Evolutionary conservation across 2,797 vertebrate genomes (phyloP), one percentile per base, ranked within the genome.

Genomic region (Propithecus deckenii): DNA sequence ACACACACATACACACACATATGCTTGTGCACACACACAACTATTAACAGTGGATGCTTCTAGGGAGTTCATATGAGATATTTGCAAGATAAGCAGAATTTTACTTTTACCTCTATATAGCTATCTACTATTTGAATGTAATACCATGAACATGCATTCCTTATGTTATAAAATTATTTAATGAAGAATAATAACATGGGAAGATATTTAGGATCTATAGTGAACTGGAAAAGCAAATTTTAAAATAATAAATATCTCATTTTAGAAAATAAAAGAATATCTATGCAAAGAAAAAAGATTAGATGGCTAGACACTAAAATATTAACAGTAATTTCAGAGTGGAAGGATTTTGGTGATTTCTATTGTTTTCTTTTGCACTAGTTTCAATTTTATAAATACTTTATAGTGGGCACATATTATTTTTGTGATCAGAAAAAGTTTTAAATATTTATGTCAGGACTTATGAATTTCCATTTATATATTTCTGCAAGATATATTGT

Each of bases 191-290:
- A 41, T 93, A 93, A 63, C 18, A 75, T 59, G 22, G 48, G n/a
- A 83, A 35, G 52, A 71, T 87, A 95, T 25, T 87, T 72, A 91
- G 14, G 10, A 48, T 72, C 32, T 72, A 4, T 61, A 93, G 38
- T 78, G 65, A 93, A 71, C 28, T 74, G 25, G 52, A 71, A 93
- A 92, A 41, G 28, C 50, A 86, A 55, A 25, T 71, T 67, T 83
- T 91, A 79, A 61, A 92, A 86, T 20, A 84, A 91, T 41, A 55
- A 91, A 91, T 83, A 78, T 80, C 38, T 30, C 25, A 12, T 23
- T 94, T 91, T 85, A 79, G 81, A 61, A 93, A 91, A 91, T 65
- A 67, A 67, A 76, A 83, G 71, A 72, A 23, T 84, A 30, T 59
- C 35, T 48, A 9, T 71, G 65, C 25, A 59, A 94, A 86, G 12